Percentiles rank a stretch among this genome's conserved stretches.
phyloP scores from a whole-genome alignment of 2,113 vertebrate species.

The Egretta garzetta region DNA sequence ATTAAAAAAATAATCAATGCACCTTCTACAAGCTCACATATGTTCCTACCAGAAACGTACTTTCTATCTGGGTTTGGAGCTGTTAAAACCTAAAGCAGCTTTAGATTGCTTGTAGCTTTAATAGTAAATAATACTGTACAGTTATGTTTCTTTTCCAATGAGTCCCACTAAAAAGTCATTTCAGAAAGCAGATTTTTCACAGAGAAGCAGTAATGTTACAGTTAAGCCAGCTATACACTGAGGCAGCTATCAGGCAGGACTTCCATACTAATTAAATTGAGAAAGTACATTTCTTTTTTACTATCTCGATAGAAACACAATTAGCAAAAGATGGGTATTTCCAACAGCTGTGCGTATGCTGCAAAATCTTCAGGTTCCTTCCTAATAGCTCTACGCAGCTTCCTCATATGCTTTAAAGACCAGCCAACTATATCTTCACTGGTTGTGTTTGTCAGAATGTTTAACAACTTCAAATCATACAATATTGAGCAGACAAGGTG shows the following conservation, averaged over 20 bases:
- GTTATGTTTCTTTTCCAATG: background rate
- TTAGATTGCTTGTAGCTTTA: background rate
- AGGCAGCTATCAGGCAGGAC: background rate
- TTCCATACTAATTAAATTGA: background rate
- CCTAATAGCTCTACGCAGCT: background rate
- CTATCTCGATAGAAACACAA: background rate
- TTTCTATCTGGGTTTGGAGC: background rate
- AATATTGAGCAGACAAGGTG: background rate
- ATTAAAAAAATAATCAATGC: background rate
- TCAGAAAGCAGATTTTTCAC: background rate
- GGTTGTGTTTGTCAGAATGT: background rate
- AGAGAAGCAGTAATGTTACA: background rate
- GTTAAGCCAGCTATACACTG: background rate
- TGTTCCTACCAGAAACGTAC: background rate
- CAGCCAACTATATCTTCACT: background rate
- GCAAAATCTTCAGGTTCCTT: background rate
- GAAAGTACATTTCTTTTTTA: background rate
- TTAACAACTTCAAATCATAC: background rate
- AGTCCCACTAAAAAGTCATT: background rate
- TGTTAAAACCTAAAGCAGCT: background rate
- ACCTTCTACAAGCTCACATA: background rate
- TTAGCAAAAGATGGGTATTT: background rate
- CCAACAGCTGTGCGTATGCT: background rate
- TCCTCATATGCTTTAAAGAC: background rate
- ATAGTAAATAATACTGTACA: fast-evolving